These are phyloP conservation scores for Lophura nycthemera DNA, from an alignment of 2,113 vertebrate species.

Conservation along the genomic window DNA sequence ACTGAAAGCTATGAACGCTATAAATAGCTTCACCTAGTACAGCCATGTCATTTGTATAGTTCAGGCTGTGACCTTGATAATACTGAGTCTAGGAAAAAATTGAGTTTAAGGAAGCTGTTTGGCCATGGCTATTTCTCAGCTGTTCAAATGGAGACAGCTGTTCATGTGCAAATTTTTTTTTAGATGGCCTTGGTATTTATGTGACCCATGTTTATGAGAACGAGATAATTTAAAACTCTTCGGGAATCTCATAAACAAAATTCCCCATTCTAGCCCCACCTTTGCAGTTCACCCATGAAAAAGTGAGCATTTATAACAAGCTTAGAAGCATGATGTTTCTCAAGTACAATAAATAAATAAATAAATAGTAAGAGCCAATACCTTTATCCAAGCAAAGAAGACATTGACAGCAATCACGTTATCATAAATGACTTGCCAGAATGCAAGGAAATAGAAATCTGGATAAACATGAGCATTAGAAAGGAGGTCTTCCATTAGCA, in stretches of 20 bases:
- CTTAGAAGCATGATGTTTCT: not conserved
- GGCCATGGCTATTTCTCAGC: not conserved
- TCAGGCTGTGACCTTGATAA: not conserved
- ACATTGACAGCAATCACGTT: slow-evolving; percentile 69
- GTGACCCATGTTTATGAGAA: not conserved
- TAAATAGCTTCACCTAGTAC: not conserved
- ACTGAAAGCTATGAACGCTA: not conserved
- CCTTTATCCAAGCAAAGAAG: slow-evolving; percentile 78
- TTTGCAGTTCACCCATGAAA: not conserved
- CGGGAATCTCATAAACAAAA: not conserved
- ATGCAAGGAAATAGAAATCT: slow-evolving; percentile 75
- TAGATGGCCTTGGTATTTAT: not conserved
- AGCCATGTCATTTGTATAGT: not conserved
- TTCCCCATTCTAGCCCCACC: not conserved
- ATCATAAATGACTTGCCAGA: slow-evolving; percentile 69
- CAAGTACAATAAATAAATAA: not conserved
- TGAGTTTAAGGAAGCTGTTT: not conserved
- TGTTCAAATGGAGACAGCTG: not conserved
- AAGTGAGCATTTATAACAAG: not conserved
- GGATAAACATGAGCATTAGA: slow-evolving; percentile 50
- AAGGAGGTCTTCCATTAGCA: slow-evolving; percentile 68
- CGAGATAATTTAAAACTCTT: not conserved
- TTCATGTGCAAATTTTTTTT: not conserved
- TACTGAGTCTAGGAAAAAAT: not conserved
- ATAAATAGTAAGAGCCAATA: slow-evolving; percentile 11